Percentiles rank a stretch among this genome's conserved stretches.
Evolutionary conservation across 2,888 invertebrate genomes (phyloP).

Genomic region (Conus canariensis): DNA sequence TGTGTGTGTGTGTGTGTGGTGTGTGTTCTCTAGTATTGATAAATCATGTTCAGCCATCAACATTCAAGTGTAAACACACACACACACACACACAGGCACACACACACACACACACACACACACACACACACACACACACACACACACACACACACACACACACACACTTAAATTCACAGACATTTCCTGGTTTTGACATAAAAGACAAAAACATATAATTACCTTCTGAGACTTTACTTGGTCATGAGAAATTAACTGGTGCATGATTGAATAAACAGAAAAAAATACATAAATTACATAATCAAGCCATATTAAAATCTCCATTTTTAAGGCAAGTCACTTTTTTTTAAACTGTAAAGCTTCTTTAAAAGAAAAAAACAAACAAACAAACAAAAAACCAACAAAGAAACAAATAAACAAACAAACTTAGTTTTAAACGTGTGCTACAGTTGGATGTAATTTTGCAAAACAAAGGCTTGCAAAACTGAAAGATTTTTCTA

Average conservation of each 20-base stretch:
- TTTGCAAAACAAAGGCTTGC: too few relatives aligned
- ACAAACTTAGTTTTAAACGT: too few relatives aligned
- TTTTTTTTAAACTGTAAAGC: too few relatives aligned
- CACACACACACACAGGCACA: slow-evolving; percentile 6
- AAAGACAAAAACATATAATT: background rate
- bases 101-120: slow-evolving; percentile 8
- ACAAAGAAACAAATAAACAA: too few relatives aligned
- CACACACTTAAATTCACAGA: background rate
- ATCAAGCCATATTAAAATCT: background rate
- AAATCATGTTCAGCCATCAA: background rate
- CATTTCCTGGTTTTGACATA: background rate
- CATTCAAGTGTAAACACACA: background rate
- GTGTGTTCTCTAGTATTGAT: background rate
- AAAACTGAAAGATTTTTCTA: too few relatives aligned
- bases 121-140: background rate
- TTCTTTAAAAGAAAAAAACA: too few relatives aligned
- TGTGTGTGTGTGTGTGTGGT: background rate
- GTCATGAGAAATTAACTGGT: background rate
- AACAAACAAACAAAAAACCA: too few relatives aligned
- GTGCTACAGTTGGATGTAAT: too few relatives aligned
- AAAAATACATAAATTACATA: background rate
- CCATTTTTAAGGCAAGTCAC: background rate
- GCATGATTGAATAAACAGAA: background rate
- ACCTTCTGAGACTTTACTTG: background rate
- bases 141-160: background rate